These are phyloP conservation scores for Drosophila gaucha DNA, from an alignment of 2,888 invertebrate genomes.

Conservation along the genomic window DNA sequence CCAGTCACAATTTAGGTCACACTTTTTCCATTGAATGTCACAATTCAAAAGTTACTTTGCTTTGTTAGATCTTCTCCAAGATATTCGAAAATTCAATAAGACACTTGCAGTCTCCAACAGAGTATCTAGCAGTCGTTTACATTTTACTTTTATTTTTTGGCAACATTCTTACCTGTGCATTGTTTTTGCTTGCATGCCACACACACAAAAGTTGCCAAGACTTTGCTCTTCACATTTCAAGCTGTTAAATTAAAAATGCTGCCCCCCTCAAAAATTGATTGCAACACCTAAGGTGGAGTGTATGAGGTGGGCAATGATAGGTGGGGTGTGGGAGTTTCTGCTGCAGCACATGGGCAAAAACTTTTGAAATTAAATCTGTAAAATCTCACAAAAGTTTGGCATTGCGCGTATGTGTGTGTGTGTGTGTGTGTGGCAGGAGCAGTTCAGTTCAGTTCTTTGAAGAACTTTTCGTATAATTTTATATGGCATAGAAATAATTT, in stretches of 20 bases:
- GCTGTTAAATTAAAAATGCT: constrained; percentile 67
- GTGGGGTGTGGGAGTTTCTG: background rate
- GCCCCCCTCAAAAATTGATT: constrained; percentile 49
- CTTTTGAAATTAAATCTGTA: constrained; percentile 71
- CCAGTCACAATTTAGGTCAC: no score
- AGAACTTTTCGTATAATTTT: constrained; percentile 59
- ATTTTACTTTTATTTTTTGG: no score
- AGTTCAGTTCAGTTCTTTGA: constrained; percentile 35
- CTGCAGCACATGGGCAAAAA: constrained; percentile 54
- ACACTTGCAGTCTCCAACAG: background rate
- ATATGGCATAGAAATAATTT: constrained; percentile 54
- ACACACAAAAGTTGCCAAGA: constrained; percentile 25
- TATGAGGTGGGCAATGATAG: background rate
- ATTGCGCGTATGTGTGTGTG: constrained; percentile 10
- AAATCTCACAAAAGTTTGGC: constrained; percentile 58
- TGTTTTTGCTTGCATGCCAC: constrained; percentile 12
- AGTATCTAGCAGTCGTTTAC: constrained; percentile 8
- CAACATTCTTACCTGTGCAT: constrained; percentile 2
- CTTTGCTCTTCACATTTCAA: constrained; percentile 28
- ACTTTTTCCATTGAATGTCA: no score
- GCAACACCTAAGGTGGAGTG: constrained; percentile 55
- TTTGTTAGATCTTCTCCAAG: no score
- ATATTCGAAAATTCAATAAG: no score
- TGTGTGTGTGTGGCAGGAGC: constrained; percentile 1
- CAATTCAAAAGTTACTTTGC: no score